Base-by-base conservation (phyloP, 2,113 vertebrate genomes). In the Nesoenas mayeri region DNA sequence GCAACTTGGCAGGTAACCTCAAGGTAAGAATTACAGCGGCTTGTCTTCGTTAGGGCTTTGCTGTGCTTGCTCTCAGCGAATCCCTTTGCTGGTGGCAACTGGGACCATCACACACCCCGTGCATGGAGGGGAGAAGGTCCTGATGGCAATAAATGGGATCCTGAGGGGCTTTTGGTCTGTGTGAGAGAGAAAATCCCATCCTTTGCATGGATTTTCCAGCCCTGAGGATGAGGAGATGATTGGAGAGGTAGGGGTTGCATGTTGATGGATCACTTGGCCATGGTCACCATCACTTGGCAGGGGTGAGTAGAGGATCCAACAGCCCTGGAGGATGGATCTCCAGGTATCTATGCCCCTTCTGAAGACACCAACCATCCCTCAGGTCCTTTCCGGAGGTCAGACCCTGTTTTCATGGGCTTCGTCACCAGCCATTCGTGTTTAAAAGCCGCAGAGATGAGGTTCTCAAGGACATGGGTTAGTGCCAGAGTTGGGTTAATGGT, bases 81-180 rank as follows among this genome's bases (percentile, higher is more conserved):
- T 42, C 42, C 15, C 16, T 42, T 42, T 16, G 42, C 62, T 31
- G 64, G 1, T 6, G 83, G 44, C 9, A 24, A 24, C 19, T 1
- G 3, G 20, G 70, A 54, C 11, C 32, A 4, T 15, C 50, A 3
- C 0, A 1, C 6, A 1, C 24, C 17, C 10, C 0, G 0, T 5
- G 47, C 3, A 0, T 3, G 38, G 22, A 28, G 31, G 20, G 48
- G 48, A 66, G 51, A 56, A 84, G 83, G 53, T 73, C 36, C 60
- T 24, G 13, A 3, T 2, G 47, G 1, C 24, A 65, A 48, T 10
- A 26, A 50, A 54, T 5, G 44, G 50, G 44, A 18, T 40, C 8
- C 42, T 5, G 47, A 36, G 40, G 71, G 61, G 11, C 4, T 56
- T 57, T 1, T 1, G 42, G 15, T 44, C 42, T 44, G 42, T 17